Percentiles rank a stretch among this genome's conserved stretches.
These are phyloP conservation scores for Rhingia campestris DNA, from an alignment of 2,888 invertebrate species.

Conservation along the genomic window DNA sequence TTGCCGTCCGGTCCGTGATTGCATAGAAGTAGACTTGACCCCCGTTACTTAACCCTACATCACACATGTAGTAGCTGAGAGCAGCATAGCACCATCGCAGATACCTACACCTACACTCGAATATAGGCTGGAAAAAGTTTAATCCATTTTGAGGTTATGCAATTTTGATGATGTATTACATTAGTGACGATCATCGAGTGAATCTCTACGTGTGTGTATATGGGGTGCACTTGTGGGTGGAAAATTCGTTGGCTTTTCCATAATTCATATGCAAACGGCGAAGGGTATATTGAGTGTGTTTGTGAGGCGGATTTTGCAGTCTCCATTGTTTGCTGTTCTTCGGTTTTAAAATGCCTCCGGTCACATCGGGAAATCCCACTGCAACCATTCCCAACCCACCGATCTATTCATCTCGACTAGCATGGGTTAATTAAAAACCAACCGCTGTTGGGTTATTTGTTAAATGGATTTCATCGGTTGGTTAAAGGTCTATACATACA, in stretches of 20 bases:
- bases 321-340: conserved; percentile 55
- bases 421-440: conserved; percentile 82
- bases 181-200: conserved; percentile 52
- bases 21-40: not conserved
- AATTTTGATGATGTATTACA: conserved; percentile 76
- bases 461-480: conserved; percentile 82
- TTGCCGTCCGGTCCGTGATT: conserved; percentile 15
- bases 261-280: conserved; percentile 69
- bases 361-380: conserved; percentile 46
- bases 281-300: conserved; percentile 41
- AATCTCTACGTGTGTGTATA: conserved; percentile 18
- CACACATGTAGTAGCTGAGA: not conserved
- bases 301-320: conserved; percentile 72
- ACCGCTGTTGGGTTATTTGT: conserved; percentile 83
- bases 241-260: conserved; percentile 72
- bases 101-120: not conserved
- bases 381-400: not conserved
- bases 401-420: conserved; percentile 28
- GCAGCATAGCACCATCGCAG: conserved; percentile 29
- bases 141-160: conserved; percentile 75
- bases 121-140: conserved; percentile 73
- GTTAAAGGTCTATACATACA: conserved; percentile 68
- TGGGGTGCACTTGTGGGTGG: conserved; percentile 16
- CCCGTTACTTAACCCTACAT: not conserved
- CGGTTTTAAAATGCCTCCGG: conserved; percentile 58